Conservation (phyloP, 35 echinoderm and acorn worm genomes). For the Strongylocentrotus purpuratus region DNA sequence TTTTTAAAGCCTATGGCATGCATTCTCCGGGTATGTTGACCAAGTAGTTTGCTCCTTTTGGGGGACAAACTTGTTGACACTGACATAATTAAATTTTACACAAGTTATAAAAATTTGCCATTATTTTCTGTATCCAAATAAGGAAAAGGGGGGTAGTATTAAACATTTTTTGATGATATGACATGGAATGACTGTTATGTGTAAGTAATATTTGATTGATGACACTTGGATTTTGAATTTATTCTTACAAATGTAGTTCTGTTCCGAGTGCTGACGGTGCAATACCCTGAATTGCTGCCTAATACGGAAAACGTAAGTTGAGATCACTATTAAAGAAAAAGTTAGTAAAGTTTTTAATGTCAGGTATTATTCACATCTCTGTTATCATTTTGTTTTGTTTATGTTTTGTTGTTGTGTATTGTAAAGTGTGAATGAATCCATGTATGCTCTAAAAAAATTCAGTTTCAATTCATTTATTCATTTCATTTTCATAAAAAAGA, state of each 20-base stretch:
- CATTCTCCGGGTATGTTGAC: no score
- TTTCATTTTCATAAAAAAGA: background rate
- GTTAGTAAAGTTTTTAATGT: no score
- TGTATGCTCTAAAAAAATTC: background rate
- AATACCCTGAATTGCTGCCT: slow-evolving; percentile 58
- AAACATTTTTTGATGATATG: background rate
- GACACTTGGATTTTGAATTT: background rate
- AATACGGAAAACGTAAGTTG: slow-evolving; percentile 60
- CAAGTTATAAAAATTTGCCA: background rate
- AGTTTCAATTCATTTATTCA: background rate
- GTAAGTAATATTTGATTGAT: no score
- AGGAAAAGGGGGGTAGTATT: background rate
- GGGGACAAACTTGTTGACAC: no score
- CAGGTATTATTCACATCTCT: no score
- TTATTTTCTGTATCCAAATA: background rate
- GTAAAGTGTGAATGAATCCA: no score
- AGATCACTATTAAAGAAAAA: background rate
- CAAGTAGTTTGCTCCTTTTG: no score
- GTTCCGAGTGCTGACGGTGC: slow-evolving; percentile 77
- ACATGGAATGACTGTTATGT: background rate
- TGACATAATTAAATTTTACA: background rate
- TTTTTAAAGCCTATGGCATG: no score
- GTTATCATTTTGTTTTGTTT: no score
- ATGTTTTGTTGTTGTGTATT: no score
- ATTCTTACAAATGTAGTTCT: slow-evolving; percentile 49